These are phyloP conservation scores for Dunckerocampus dactyliophorus DNA, from an alignment of 2,113 vertebrate genomes.

Conservation along the genomic window DNA sequence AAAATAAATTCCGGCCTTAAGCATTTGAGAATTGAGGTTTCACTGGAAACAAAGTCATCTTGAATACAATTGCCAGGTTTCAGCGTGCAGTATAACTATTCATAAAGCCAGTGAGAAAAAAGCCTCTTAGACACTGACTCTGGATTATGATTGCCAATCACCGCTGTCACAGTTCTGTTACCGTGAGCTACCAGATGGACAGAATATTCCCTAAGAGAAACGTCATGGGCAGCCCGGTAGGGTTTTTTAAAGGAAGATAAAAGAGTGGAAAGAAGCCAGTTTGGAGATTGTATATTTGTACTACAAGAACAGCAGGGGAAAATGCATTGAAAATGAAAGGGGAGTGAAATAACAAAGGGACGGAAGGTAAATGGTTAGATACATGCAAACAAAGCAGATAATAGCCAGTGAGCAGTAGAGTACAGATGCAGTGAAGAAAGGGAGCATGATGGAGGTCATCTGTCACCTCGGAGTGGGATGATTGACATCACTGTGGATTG, in stretches of 20 bases:
- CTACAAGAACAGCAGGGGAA: neutral
- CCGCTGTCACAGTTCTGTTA: slow-evolving; percentile 42
- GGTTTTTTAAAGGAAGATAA: slow-evolving; percentile 17
- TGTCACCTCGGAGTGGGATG: slow-evolving; percentile 34
- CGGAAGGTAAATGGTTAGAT: slow-evolving; percentile 14
- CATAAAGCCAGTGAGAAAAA: slow-evolving; percentile 42
- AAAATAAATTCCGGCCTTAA: too few species aligned
- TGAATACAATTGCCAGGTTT: slow-evolving; percentile 27
- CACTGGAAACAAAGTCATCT: neutral
- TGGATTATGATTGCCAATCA: slow-evolving; percentile 38
- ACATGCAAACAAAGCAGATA: slow-evolving; percentile 36
- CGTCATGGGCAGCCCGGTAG: neutral
- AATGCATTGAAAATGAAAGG: slow-evolving; percentile 2
- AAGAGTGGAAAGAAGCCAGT: slow-evolving; percentile 9
- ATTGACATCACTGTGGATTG: slow-evolving; percentile 47
- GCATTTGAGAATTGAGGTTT: too few species aligned
- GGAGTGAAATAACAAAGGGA: neutral
- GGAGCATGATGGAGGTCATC: slow-evolving; percentile 55
- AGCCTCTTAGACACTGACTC: slow-evolving; percentile 31
- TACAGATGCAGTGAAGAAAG: slow-evolving; percentile 29
- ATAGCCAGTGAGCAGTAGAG: slow-evolving; percentile 32
- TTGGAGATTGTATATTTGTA: too few species aligned
- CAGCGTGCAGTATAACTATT: slow-evolving; percentile 49
- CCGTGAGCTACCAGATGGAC: slow-evolving; percentile 55
- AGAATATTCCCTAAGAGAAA: slow-evolving; percentile 18